Conservation (phyloP, 2,888 invertebrate genomes). For the Microplitis deprimator region DNA sequence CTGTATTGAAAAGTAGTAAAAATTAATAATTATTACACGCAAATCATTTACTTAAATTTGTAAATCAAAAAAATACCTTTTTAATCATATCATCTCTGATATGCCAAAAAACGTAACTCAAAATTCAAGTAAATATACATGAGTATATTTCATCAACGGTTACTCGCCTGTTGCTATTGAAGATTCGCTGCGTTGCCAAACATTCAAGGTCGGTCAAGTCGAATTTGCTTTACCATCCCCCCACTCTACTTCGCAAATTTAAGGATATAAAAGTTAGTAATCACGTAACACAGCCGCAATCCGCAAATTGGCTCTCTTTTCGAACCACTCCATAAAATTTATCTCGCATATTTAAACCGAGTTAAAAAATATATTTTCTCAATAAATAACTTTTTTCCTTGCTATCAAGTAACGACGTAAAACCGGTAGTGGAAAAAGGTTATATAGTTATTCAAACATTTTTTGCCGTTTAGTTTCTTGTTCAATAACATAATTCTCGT, state of each 20-base stretch:
- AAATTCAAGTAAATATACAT: background rate
- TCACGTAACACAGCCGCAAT: background rate
- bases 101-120: background rate
- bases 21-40: too few relatives aligned
- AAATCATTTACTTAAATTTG: too few relatives aligned
- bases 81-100: too few relatives aligned
- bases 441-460: background rate
- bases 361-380: too few relatives aligned
- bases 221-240: constrained; percentile 9
- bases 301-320: background rate
- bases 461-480: background rate
- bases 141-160: constrained; percentile 25
- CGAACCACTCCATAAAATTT: too few relatives aligned
- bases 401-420: background rate
- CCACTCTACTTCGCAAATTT: background rate
- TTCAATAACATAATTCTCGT: constrained; percentile 19
- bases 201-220: background rate
- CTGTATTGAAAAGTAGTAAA: too few relatives aligned
- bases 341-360: too few relatives aligned
- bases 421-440: background rate
- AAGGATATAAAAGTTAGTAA: too few relatives aligned
- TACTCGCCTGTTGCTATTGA: background rate
- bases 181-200: constrained; percentile 11
- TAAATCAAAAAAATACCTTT: too few relatives aligned
- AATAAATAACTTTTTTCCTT: background rate